These are phyloP conservation scores for Amblyopsis rosae DNA, from an alignment of 2,113 vertebrate genomes.

Conservation along the genomic window DNA sequence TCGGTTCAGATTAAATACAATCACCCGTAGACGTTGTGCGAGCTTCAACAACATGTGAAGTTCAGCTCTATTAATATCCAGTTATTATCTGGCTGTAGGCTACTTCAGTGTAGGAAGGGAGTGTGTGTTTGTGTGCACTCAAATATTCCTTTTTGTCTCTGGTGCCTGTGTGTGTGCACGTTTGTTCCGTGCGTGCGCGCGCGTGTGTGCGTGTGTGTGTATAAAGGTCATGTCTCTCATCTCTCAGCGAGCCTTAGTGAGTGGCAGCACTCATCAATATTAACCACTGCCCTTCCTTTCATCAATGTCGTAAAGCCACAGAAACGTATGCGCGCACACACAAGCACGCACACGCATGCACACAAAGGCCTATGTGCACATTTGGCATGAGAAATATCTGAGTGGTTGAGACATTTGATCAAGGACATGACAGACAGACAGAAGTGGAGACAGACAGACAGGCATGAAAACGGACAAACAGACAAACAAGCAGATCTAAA, in stretches of 20 bases:
- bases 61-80: too few species aligned
- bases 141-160: too few species aligned
- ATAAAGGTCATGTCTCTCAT: conserved; percentile 72
- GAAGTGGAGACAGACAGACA: not conserved
- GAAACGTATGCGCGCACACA: conserved; percentile 47
- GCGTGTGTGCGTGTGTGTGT: not conserved
- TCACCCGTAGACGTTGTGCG: too few species aligned
- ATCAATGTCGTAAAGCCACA: conserved; percentile 66
- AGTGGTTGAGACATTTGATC: not conserved
- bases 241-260: conserved; percentile 61
- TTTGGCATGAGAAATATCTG: not conserved
- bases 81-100: too few species aligned
- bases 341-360: not conserved
- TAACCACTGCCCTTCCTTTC: conserved; percentile 74
- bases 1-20: not conserved
- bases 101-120: too few species aligned
- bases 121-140: not conserved
- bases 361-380: not conserved
- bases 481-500: not conserved
- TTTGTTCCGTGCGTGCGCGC: not conserved
- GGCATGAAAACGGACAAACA: not conserved
- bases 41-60: too few species aligned
- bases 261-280: conserved; percentile 76
- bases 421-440: not conserved
- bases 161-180: not conserved